These are phyloP conservation scores for Scatophagus argus DNA, from an alignment of 2,113 vertebrate genomes.

Conservation along the genomic window DNA sequence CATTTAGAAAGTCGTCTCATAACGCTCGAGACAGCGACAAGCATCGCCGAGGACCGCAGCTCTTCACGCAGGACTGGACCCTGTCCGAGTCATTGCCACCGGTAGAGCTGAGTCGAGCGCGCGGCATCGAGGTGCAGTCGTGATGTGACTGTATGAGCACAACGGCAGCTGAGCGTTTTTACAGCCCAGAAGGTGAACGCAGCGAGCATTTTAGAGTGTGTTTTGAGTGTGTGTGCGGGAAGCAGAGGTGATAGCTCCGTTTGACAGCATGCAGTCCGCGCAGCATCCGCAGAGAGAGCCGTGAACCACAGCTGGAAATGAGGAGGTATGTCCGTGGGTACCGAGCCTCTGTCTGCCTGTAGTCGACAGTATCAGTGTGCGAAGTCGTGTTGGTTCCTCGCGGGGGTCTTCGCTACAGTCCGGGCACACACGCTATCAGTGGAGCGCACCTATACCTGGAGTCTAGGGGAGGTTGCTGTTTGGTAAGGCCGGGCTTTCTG, in stretches of 20 bases:
- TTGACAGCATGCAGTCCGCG: constrained; percentile 55
- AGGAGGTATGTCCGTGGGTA: constrained; percentile 67
- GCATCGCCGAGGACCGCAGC: constrained; percentile 36
- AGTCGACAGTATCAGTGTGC: constrained; percentile 67
- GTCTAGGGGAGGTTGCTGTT: constrained; percentile 34
- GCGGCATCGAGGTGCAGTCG: constrained; percentile 63
- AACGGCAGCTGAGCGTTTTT: constrained; percentile 28
- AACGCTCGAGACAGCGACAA: constrained; percentile 17
- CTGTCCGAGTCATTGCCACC: constrained; percentile 59
- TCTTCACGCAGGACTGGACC: constrained; percentile 57
- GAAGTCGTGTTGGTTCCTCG: constrained; percentile 60
- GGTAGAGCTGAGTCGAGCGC: constrained; percentile 71
- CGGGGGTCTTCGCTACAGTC: constrained; percentile 76
- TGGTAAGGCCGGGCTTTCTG: constrained; percentile 63
- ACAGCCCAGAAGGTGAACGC: not conserved
- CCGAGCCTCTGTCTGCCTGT: constrained; percentile 66
- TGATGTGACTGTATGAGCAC: constrained; percentile 68
- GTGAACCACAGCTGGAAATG: constrained; percentile 84
- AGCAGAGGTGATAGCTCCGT: constrained; percentile 48
- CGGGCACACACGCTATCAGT: constrained; percentile 14
- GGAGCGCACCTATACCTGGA: constrained; percentile 56
- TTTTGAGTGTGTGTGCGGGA: not conserved
- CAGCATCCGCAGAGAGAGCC: constrained; percentile 64
- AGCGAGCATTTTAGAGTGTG: not conserved
- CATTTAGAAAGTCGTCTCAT: constrained; percentile 25